Evolutionary conservation across 2,888 invertebrate species (phyloP), one percentile per base, ranked within the genome.

Genomic region (Agriopis marginaria): DNA sequence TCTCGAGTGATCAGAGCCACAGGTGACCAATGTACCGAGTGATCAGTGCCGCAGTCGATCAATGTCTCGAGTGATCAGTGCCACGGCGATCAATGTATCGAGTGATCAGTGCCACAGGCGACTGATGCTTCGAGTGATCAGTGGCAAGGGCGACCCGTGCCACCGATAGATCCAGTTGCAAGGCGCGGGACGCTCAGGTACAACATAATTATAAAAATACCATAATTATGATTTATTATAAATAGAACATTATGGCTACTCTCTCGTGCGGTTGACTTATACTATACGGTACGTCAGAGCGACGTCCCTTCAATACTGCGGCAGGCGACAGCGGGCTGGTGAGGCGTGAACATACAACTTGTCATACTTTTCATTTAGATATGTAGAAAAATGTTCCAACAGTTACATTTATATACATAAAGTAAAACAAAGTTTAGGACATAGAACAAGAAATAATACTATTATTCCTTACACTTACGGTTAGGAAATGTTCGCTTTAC

Each of bases 141-240:
- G 23, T 14, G n/a, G n/a, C 47, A 49, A n/a, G 7, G n/a, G n/a
- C 47, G 47, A 49, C 7, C 47, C 5, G 5, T n/a, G 47, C 5
- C 12, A 47, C 47, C 47, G 12, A 1, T 12, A 47, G 17, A 50
- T 50, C 17, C 17, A 50, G 17, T 17, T 17, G 5, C 50, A 40
- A 23, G 47, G 17, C 47, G 47, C 54, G 2, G 63, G 50, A n/a
- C 62, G 60, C 53, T 65, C 65, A 58, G 65, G 65, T 65, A 66
- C 66, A 59, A 56, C 45, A 58, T 58, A 58, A 61, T 62, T 58
- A 60, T 49, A 60, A 60, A 65, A 54, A 66, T 47, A 60, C 23
- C 59, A 45, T 60, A 49, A 54, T 40, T 51, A 47, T 50, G 45
- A 58, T 45, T 58, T 23, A 56, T 45, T 58, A 61, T 11, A 51